Base-by-base conservation (phyloP, 2,888 invertebrate species). In the Platynereis dumerilii region DNA sequence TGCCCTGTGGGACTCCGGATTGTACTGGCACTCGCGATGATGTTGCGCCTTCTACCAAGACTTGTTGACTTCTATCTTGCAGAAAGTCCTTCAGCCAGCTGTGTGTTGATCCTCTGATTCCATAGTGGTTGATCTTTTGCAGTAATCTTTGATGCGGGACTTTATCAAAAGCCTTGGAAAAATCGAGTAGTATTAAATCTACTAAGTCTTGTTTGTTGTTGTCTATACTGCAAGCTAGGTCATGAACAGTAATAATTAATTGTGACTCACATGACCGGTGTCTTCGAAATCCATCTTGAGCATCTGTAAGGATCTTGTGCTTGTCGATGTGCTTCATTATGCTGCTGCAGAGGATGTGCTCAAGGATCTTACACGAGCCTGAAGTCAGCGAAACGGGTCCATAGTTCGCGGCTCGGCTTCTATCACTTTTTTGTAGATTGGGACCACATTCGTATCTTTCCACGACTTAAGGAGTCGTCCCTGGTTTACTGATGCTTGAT, bases 161-260 rank as follows among this genome's bases (percentile, higher is more conserved):
- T 10, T 52, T 52, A 52, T 52, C 52, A 17, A 52, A 52, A 17
- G 52, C 52, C 17, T 17, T 52, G n/a, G 52, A n/a, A 17, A 17
- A 52, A 17, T 52, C 52, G 3, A 52, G 24, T 7, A 52, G n/a
- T 5, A n/a, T 52, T 17, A 17, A 3, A 52, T 52, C 52, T n/a
- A n/a, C n/a, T 15, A 42, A 22, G 20, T 52, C 12, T 52, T n/a
- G 24, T n/a, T 52, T 3, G 3, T n/a, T 52, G 24, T 52, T 22
- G 52, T 52, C 52, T 52, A 22, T 52, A 7, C 17, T n/a, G 10
- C 17, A 7, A 17, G 24, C 24, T 17, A 52, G 52, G 52, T 52
- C 52, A 10, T 52, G 52, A 3, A 52, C 10, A 3, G 52, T n/a
- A 10, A 52, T 52, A 7, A 52, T n/a, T 22, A 52, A 17, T 22